Percentiles rank a stretch among this genome's conserved stretches.
Evolutionary conservation across 2,113 vertebrate species (phyloP).

Genomic region (Tichodroma muraria): DNA sequence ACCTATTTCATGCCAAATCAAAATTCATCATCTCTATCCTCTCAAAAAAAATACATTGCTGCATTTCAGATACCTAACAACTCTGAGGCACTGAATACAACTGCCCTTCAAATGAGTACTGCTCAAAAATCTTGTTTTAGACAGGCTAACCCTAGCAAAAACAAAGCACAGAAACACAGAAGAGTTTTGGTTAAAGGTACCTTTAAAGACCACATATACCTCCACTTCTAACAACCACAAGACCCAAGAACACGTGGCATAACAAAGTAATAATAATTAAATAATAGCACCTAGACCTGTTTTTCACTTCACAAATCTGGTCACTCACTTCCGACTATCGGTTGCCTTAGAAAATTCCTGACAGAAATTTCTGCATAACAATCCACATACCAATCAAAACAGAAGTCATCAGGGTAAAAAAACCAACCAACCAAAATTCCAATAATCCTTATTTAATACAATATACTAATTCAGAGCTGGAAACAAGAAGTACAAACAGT

Average conservation of each 20-base stretch:
- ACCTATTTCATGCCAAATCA: background rate
- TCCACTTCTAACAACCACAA: background rate
- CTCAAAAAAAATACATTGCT: background rate
- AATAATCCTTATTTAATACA: background rate
- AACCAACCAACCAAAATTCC: background rate
- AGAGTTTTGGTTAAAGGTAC: background rate
- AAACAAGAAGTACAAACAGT: background rate
- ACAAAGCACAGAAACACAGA: rapidly evolving
- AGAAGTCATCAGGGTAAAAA: background rate
- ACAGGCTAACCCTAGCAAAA: background rate
- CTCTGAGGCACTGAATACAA: background rate
- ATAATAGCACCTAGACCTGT: background rate
- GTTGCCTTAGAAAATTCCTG: background rate
- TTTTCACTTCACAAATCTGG: background rate
- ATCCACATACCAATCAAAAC: background rate
- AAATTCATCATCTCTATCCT: background rate
- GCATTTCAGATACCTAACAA: background rate
- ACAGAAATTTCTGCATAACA: background rate
- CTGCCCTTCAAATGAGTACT: background rate
- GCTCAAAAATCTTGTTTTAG: background rate
- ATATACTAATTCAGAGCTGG: background rate
- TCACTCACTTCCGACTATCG: background rate
- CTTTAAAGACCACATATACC: background rate
- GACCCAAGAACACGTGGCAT: background rate
- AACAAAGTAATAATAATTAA: background rate